Conservation (phyloP, 2,113 vertebrate genomes). For the Centropus bengalensis region DNA sequence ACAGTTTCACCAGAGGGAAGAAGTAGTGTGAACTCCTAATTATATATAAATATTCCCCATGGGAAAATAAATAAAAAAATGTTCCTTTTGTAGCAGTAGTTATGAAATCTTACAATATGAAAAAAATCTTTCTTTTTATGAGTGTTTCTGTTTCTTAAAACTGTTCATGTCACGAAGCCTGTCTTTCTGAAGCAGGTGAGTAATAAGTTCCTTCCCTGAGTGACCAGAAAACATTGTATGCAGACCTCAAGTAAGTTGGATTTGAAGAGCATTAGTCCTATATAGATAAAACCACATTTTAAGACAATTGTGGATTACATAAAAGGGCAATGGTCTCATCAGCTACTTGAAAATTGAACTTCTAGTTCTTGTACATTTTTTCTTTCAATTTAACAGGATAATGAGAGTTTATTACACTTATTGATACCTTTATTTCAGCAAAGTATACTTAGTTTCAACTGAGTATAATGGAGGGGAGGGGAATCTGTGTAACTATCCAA, state of each 20-base stretch:
- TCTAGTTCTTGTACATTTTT: neutral
- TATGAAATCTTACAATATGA: neutral
- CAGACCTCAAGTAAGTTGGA: neutral
- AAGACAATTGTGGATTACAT: neutral
- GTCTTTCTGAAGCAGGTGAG: neutral
- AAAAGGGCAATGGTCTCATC: neutral
- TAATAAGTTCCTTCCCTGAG: neutral
- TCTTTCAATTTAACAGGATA: neutral
- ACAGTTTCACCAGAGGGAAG: neutral
- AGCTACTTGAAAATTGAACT: neutral
- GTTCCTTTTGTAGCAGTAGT: neutral
- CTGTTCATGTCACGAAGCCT: neutral
- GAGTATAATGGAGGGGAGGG: neutral
- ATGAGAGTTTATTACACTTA: neutral
- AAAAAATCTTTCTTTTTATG: neutral
- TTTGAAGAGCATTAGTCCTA: neutral
- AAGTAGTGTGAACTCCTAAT: neutral
- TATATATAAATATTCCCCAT: neutral
- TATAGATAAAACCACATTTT: neutral
- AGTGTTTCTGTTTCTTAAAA: neutral
- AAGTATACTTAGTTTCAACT: neutral
- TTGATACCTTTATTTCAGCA: neutral
- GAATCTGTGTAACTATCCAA: neutral
- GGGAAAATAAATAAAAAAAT: neutral
- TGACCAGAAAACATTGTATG: neutral